phyloP scores from a whole-genome alignment of 1,140 invertebrate genomes.

The Steinernema khuongi region DNA sequence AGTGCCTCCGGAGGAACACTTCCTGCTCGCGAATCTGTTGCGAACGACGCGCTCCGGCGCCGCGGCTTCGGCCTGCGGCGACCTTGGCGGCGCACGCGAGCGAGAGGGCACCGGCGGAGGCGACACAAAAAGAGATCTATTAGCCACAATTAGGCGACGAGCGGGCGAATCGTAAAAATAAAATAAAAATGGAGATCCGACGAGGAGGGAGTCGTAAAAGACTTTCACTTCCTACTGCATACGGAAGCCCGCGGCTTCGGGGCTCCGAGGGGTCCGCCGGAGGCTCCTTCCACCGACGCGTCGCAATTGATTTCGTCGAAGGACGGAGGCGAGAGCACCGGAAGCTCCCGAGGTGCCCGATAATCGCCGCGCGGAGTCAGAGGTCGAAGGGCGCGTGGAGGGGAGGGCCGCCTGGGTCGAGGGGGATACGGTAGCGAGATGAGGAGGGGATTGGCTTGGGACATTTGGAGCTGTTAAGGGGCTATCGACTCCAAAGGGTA shows the following conservation, averaged over 20 bases:
- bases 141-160: constrained; percentile 4
- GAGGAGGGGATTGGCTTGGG: too few species aligned
- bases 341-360: too few species aligned
- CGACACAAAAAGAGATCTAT: constrained; percentile 6
- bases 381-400: too few species aligned
- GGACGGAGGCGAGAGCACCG: too few species aligned
- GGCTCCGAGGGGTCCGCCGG: too few species aligned
- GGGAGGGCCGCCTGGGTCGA: too few species aligned
- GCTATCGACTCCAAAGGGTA: too few species aligned
- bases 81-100: background rate
- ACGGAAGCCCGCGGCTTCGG: background rate
- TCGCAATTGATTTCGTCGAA: too few species aligned
- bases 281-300: too few species aligned
- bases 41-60: background rate
- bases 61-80: background rate
- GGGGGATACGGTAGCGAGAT: too few species aligned
- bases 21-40: background rate
- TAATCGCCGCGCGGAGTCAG: too few species aligned
- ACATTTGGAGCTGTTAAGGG: too few species aligned
- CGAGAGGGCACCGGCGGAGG: background rate
- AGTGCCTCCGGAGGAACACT: background rate
- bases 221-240: background rate
- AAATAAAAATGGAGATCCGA: background rate
- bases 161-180: background rate
- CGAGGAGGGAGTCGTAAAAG: background rate